These are phyloP conservation scores for Polyommatus iphigenia DNA, from an alignment of 2,888 invertebrate genomes.

Conservation along the genomic window DNA sequence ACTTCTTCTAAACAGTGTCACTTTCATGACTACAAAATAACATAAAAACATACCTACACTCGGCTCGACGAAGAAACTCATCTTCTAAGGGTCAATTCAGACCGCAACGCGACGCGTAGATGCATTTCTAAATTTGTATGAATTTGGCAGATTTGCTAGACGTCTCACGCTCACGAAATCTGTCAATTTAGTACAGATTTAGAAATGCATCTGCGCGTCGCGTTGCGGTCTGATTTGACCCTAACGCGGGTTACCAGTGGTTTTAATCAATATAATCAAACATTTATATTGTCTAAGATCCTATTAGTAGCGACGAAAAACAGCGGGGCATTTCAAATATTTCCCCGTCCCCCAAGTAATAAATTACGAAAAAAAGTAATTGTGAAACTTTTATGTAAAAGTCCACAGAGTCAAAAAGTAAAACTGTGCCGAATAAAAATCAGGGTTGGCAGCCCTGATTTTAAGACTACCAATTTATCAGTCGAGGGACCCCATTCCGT, in stretches of 20 bases:
- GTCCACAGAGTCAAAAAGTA: constrained; percentile 29
- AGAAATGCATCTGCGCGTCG: no score
- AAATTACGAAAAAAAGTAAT: constrained; percentile 77
- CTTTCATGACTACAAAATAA: no score
- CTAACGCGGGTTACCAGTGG: neutral
- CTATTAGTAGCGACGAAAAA: neutral
- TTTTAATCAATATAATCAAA: neutral
- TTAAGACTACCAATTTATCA: constrained; percentile 83
- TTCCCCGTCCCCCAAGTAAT: constrained; percentile 69
- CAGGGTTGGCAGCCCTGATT: constrained; percentile 44
- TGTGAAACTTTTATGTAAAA: constrained; percentile 61
- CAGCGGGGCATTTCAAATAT: constrained; percentile 35
- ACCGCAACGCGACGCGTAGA: no score
- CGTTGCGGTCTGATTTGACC: no score
- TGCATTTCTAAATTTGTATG: no score
- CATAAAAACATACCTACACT: no score
- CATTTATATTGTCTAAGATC: neutral
- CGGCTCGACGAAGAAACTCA: no score
- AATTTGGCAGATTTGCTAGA: no score
- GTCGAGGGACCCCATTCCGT: constrained; percentile 58
- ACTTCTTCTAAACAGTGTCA: no score
- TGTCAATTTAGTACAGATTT: no score
- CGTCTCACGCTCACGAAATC: no score
- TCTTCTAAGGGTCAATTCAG: no score
- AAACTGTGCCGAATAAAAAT: constrained; percentile 31